Conservation (phyloP, 2,113 vertebrate species). For the Platysternon megacephalum region DNA sequence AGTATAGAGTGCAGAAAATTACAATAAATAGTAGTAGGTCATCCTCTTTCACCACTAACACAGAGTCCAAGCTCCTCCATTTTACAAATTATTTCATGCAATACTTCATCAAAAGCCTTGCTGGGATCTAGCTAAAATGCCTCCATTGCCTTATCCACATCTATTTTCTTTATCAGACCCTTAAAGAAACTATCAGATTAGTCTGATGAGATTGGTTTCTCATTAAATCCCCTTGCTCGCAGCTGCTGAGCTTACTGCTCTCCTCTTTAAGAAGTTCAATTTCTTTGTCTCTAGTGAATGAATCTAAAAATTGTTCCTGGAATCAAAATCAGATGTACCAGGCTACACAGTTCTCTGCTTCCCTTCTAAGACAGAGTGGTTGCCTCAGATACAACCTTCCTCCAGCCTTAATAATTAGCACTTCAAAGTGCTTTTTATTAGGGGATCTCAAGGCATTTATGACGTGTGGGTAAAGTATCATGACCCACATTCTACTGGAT, state of each 20-base stretch:
- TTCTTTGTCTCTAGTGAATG: neutral
- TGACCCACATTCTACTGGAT: neutral
- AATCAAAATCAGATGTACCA: neutral
- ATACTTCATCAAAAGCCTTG: neutral
- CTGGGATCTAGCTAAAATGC: neutral
- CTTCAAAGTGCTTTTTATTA: neutral
- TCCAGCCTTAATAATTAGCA: neutral
- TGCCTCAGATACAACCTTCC: neutral
- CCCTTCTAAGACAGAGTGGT: neutral
- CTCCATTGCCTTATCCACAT: conserved; percentile 3
- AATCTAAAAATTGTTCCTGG: conserved; percentile 20
- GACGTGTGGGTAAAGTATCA: neutral
- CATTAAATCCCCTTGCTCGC: conserved; percentile 13
- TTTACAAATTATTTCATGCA: neutral
- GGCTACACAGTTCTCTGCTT: neutral
- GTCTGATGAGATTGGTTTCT: neutral
- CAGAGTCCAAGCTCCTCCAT: neutral
- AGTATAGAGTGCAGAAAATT: neutral
- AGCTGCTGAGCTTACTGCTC: neutral
- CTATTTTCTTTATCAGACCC: neutral
- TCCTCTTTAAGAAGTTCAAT: neutral
- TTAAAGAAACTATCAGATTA: conserved; percentile 30
- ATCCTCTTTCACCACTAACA: neutral
- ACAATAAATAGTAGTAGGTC: neutral
- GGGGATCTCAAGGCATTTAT: neutral